These are phyloP conservation scores for Pantherophis alleghaniensis DNA, from an alignment of 2,797 vertebrate species.

Conservation along the genomic window DNA sequence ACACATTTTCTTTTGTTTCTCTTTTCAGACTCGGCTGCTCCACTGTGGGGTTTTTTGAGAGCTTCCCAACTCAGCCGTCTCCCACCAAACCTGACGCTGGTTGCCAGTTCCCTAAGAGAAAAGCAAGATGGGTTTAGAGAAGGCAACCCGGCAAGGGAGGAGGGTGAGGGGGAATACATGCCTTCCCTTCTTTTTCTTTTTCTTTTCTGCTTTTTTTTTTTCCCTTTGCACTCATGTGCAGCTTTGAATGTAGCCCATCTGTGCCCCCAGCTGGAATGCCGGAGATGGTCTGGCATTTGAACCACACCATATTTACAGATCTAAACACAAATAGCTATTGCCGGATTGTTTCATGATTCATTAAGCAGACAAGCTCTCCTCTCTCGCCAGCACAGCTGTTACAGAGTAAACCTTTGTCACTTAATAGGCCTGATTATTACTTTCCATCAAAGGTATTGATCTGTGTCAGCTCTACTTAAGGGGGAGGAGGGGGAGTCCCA, in stretches of 20 bases:
- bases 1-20: not conserved
- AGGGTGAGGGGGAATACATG: constrained; percentile 6
- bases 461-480: constrained; percentile 90
- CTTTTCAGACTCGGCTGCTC: not conserved
- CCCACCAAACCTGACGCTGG: constrained; percentile 43
- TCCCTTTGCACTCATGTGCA: constrained; percentile 78
- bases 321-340: constrained; percentile 99
- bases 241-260: constrained; percentile 99
- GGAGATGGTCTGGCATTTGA: constrained; percentile 99
- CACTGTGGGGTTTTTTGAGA: not conserved
- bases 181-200: not conserved
- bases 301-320: constrained; percentile 99
- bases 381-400: constrained; percentile 99
- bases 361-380: constrained; percentile 99
- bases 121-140: constrained; percentile 76
- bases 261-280: constrained; percentile 99
- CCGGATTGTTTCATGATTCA: constrained; percentile 99
- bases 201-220: not conserved
- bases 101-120: constrained; percentile 82
- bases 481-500: constrained; percentile 63
- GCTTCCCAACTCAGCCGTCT: not conserved
- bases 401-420: constrained; percentile 99
- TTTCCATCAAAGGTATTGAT: constrained; percentile 99
- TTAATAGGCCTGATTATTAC: constrained; percentile 99
- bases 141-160: constrained; percentile 67